Evolutionary conservation across 2,797 vertebrate genomes (phyloP).

Genomic region (Thunnus albacares): DNA sequence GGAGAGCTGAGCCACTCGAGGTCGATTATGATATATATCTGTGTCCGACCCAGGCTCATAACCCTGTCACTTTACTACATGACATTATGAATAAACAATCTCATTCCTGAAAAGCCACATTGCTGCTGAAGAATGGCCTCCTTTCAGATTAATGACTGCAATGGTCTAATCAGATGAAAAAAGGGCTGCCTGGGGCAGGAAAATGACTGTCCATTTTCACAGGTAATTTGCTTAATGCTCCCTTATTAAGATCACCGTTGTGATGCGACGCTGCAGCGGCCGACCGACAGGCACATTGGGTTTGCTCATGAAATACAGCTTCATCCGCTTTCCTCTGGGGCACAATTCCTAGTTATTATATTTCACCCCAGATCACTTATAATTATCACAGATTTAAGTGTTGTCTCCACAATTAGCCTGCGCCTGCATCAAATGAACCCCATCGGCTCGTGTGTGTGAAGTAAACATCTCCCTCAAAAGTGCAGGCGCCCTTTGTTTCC

Average conservation of each 20-base stretch:
- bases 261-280: constrained; percentile 43
- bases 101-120: constrained; percentile 37
- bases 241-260: constrained; percentile 74
- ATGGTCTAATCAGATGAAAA: constrained; percentile 62
- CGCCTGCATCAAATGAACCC: constrained; percentile 49
- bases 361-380: constrained; percentile 57
- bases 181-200: constrained; percentile 59
- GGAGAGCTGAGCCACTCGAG: constrained; percentile 39
- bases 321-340: constrained; percentile 61
- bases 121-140: constrained; percentile 43
- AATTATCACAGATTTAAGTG: constrained; percentile 76
- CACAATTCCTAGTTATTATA: constrained; percentile 59
- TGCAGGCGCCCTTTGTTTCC: constrained; percentile 10
- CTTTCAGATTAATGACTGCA: constrained; percentile 65
- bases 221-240: constrained; percentile 84
- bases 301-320: constrained; percentile 68
- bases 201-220: constrained; percentile 79
- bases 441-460: constrained; percentile 19
- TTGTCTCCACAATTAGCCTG: constrained; percentile 62
- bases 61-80: constrained; percentile 50
- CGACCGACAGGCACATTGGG: constrained; percentile 37
- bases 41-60: constrained; percentile 41
- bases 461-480: constrained; percentile 43
- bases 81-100: constrained; percentile 63
- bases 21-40: constrained; percentile 57